Percentiles rank a stretch among this genome's conserved stretches.
These are phyloP conservation scores for Melinopterus prodromus DNA, from an alignment of 2,888 invertebrate genomes.

Conservation along the genomic window DNA sequence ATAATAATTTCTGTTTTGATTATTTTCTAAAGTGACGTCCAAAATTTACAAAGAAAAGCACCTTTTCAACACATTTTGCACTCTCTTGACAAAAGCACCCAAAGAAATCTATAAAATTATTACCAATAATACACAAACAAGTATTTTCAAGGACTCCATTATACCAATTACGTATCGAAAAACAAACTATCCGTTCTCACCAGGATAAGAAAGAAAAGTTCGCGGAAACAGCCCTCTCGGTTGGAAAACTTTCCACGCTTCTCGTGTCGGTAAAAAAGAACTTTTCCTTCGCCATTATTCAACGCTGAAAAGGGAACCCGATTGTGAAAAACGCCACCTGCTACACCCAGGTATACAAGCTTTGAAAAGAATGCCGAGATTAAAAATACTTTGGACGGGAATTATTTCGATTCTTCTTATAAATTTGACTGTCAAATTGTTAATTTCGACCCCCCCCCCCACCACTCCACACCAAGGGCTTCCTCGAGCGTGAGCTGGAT, in stretches of 20 bases:
- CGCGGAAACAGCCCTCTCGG: neutral
- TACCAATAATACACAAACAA: neutral
- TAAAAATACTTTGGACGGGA: conserved; percentile 49
- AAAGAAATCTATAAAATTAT: no score
- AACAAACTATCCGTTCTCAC: neutral
- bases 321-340: conserved; percentile 38
- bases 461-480: no score
- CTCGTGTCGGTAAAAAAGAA: neutral
- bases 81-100: no score
- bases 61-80: no score
- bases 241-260: neutral
- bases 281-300: neutral
- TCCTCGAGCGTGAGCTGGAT: neutral
- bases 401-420: conserved; percentile 42
- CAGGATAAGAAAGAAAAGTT: neutral
- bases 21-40: no score
- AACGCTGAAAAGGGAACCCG: neutral
- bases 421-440: conserved; percentile 44
- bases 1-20: neutral
- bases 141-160: neutral
- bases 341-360: conserved; percentile 43
- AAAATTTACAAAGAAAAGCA: no score
- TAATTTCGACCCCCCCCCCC: conserved; percentile 35
- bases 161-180: neutral
- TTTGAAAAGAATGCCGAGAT: conserved; percentile 39